phyloP scores from a whole-genome alignment of 2,113 vertebrate species.

The Sus scrofa region T2T-Sscrofa CM000816.6:42196001-42196500 shows the following conservation, averaged over 20 bases:
- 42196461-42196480: background rate
- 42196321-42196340: background rate
- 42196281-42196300: background rate
- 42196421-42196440: background rate
- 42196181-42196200: background rate
- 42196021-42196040: background rate
- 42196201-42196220: background rate
- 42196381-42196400: background rate
- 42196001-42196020: background rate
- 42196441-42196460: background rate
- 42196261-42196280: background rate
- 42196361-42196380: background rate
- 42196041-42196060: constrained; percentile 7
- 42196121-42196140: constrained; percentile 11
- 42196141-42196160: constrained; percentile 41
- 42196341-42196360: background rate
- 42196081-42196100: constrained; percentile 5
- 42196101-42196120: background rate
- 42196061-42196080: background rate
- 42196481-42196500: background rate
- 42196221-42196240: background rate
- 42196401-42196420: background rate
- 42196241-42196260: constrained; percentile 32
- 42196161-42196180: background rate
- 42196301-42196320: background rate